Percentiles rank a stretch among this genome's conserved stretches.
phyloP scores from a whole-genome alignment of 2,797 vertebrate species.

The Lutjanus argentimaculatus region DNA sequence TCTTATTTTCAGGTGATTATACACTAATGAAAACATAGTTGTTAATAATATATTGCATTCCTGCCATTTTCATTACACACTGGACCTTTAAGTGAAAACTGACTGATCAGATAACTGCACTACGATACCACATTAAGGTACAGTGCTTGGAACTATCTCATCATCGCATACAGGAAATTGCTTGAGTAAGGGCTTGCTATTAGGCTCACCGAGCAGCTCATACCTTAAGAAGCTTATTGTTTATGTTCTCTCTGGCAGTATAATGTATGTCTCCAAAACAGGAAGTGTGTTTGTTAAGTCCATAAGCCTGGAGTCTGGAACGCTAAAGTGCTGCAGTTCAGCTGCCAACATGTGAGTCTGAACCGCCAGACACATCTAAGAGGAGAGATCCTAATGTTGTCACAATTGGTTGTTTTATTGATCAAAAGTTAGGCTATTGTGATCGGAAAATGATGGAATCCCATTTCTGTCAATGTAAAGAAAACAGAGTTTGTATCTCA shows the following conservation, averaged over 20 bases:
- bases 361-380: no score
- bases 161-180: slow-evolving; percentile 45
- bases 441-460: background rate
- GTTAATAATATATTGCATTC: no score
- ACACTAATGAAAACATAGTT: no score
- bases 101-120: background rate
- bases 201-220: slow-evolving; percentile 58
- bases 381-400: background rate
- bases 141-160: background rate
- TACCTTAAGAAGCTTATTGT: slow-evolving; percentile 74
- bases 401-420: background rate
- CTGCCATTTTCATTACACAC: no score
- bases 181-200: slow-evolving; percentile 54
- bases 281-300: slow-evolving; percentile 59
- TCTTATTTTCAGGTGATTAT: no score
- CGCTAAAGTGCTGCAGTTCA: slow-evolving; percentile 31
- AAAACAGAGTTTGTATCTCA: no score
- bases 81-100: no score
- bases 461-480: no score
- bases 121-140: background rate
- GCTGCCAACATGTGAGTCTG: slow-evolving; percentile 15
- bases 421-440: background rate
- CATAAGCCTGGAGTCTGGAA: slow-evolving; percentile 45
- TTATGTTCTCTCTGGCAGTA: slow-evolving; percentile 61
- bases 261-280: slow-evolving; percentile 61